Percentiles rank a stretch among this genome's conserved stretches.
Conservation (phyloP, 2,113 vertebrate species). For the Piliocolobus tephrosceles region DNA sequence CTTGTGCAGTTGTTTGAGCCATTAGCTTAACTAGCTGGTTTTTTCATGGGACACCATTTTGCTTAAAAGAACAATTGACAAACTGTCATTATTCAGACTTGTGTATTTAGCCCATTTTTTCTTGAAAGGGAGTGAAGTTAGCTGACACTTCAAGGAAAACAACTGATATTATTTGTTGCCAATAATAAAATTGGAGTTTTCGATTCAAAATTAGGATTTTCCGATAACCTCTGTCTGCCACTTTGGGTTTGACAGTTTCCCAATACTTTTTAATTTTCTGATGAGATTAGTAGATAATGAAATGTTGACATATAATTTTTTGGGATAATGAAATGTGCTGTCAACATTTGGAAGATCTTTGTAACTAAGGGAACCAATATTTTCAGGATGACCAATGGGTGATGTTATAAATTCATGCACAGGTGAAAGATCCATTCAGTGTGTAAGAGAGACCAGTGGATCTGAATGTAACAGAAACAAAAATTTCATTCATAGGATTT, state of each 20-base stretch:
- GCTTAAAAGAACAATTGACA: not conserved
- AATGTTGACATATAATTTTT: not conserved
- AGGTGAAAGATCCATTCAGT: not conserved
- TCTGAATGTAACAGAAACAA: not conserved
- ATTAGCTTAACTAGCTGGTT: not conserved
- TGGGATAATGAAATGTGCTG: not conserved
- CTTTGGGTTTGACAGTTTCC: not conserved
- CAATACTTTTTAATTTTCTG: not conserved
- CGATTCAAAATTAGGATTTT: not conserved
- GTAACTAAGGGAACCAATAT: not conserved
- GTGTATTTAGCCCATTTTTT: not conserved
- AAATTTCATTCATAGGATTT: slow-evolving; percentile 3
- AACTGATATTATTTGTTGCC: not conserved
- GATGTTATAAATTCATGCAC: not conserved
- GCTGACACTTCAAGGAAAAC: not conserved
- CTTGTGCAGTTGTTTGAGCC: not conserved
- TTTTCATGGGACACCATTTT: not conserved
- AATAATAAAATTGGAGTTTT: not conserved
- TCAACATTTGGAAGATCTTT: not conserved
- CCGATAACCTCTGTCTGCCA: not conserved
- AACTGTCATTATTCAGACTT: not conserved
- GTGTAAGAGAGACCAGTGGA: not conserved
- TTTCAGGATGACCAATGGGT: not conserved
- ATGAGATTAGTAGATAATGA: not conserved
- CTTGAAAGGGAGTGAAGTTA: not conserved